A percentile compares a stretch with the other conserved stretches of the same genome.
phyloP scores from a whole-genome alignment of 2,888 invertebrate species.

The Torymus aiolomorphi region DNA sequence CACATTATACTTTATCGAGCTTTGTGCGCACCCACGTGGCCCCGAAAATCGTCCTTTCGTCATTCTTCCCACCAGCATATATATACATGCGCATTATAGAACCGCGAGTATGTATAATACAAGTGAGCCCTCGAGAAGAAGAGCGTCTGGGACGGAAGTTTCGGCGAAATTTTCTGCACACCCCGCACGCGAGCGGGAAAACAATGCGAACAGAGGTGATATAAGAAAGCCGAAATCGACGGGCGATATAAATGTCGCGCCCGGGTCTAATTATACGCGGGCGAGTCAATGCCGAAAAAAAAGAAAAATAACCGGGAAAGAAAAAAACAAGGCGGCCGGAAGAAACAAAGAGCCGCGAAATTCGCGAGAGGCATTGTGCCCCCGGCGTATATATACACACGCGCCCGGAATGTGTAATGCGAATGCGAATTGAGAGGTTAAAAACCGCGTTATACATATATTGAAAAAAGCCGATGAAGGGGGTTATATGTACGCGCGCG shows the following conservation, averaged over 20 bases:
- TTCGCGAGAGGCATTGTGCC: neutral
- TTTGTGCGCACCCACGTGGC: conserved; percentile 28
- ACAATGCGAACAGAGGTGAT: neutral
- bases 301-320: neutral
- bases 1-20: conserved; percentile 21
- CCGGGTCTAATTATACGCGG: conserved; percentile 42
- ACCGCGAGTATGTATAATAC: too few relatives aligned
- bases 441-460: conserved; percentile 31
- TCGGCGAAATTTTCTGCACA: conserved; percentile 6
- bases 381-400: too few relatives aligned
- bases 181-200: neutral
- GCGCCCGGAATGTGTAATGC: neutral
- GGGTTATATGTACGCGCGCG: too few relatives aligned
- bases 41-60: conserved; percentile 27
- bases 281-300: too few relatives aligned
- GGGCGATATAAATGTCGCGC: conserved; percentile 42
- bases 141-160: neutral
- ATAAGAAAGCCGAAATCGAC: conserved; percentile 2
- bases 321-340: neutral
- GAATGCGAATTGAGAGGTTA: neutral
- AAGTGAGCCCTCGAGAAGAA: neutral
- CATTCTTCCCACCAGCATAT: neutral
- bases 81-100: neutral
- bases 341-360: neutral
- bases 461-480: neutral